phyloP scores from a whole-genome alignment of 2,888 invertebrate genomes.

The Xestoiulus laeticollis region DNA sequence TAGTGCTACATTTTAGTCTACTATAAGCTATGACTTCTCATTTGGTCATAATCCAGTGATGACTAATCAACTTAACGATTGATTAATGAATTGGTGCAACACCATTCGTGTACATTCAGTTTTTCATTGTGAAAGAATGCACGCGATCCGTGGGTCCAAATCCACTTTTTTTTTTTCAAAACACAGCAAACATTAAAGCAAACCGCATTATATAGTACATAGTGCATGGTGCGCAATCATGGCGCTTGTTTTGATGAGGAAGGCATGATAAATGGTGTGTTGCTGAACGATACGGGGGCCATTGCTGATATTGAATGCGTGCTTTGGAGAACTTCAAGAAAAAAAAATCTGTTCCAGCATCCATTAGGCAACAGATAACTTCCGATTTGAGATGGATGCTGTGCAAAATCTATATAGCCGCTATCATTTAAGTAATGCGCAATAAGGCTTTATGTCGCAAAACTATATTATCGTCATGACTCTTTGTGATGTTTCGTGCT shows the following conservation, averaged over 20 bases:
- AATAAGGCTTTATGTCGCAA: slow-evolving; percentile 43
- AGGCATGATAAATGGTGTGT: slow-evolving; percentile 44
- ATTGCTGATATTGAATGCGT: slow-evolving; percentile 45
- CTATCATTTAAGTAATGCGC: slow-evolving; percentile 46
- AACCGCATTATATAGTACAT: not conserved
- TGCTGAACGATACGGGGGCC: slow-evolving; percentile 5
- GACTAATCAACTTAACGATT: slow-evolving; percentile 35
- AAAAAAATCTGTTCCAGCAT: slow-evolving; percentile 35
- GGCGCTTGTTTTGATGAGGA: slow-evolving; percentile 39
- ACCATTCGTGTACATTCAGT: slow-evolving; percentile 14
- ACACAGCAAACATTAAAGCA: not conserved
- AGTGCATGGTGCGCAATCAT: slow-evolving; percentile 15
- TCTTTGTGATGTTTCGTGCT: slow-evolving; percentile 11
- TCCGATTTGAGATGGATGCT: slow-evolving; percentile 48
- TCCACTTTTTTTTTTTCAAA: not conserved
- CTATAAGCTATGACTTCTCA: not conserved
- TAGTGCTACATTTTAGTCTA: no score
- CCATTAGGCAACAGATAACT: slow-evolving; percentile 50
- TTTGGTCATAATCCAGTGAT: not conserved
- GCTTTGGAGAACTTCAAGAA: not conserved
- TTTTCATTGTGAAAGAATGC: slow-evolving; percentile 14
- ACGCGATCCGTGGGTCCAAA: not conserved
- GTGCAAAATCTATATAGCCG: slow-evolving; percentile 3
- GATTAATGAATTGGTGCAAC: slow-evolving; percentile 8
- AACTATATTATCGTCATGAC: slow-evolving; percentile 29